phyloP scores from a whole-genome alignment of 1,140 invertebrate species.

The Drosophila nasuta region DNA sequence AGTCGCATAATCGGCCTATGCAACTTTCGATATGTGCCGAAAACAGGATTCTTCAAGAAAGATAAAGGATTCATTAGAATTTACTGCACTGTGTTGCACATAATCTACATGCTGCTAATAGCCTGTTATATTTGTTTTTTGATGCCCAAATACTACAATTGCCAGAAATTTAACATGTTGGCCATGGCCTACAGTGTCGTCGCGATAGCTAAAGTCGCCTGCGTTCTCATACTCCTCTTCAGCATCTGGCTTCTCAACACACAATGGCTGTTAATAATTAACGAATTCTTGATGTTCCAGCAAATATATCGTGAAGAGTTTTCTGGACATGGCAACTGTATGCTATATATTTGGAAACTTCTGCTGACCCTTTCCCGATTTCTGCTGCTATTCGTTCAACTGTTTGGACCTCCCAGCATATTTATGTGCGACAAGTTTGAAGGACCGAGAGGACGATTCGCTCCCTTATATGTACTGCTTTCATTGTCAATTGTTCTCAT shows the following conservation, averaged over 20 bases:
- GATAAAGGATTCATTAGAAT: conserved; percentile 30
- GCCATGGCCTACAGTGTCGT: conserved; percentile 48
- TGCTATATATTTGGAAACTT: conserved; percentile 17
- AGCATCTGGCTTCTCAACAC: conserved; percentile 38
- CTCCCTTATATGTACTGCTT: conserved; percentile 1
- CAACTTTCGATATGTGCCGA: conserved; percentile 41
- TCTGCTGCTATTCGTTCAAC: conserved; percentile 14
- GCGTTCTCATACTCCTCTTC: conserved; percentile 30
- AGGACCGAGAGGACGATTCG: background rate
- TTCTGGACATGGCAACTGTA: background rate
- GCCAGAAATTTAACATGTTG: conserved; percentile 46
- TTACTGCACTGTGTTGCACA: conserved; percentile 49
- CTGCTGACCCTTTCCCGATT: background rate
- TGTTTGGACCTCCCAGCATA: conserved; percentile 35
- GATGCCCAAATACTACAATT: conserved; percentile 36
- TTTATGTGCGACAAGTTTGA: conserved; percentile 20
- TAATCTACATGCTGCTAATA: conserved; percentile 46
- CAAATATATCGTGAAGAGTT: conserved; percentile 9
- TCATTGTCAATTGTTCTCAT: conserved; percentile 19
- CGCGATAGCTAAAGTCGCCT: conserved; percentile 13
- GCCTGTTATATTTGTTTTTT: conserved; percentile 33
- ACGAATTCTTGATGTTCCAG: conserved; percentile 14
- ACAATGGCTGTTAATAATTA: conserved; percentile 27
- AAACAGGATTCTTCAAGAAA: conserved; percentile 1
- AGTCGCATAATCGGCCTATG: conserved; percentile 48